Conservation (phyloP, 2,113 vertebrate genomes). For the Synodontis membranacea region DNA sequence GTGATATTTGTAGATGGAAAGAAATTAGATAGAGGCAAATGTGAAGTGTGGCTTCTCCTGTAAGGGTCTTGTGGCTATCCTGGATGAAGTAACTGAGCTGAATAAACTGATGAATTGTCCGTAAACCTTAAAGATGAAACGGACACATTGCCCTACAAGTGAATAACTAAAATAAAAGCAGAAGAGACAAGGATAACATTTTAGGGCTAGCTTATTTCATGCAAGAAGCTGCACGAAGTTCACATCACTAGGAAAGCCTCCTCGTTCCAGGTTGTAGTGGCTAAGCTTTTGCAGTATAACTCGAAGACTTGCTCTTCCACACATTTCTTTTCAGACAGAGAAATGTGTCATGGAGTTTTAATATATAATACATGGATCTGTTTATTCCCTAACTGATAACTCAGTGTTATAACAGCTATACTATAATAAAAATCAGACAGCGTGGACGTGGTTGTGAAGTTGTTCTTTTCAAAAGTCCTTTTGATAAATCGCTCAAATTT, state of each 20-base stretch:
- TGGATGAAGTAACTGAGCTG: background rate
- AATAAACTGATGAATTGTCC: background rate
- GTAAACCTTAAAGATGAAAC: background rate
- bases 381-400: background rate
- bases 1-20: background rate
- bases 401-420: background rate
- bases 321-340: background rate
- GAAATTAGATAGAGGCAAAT: background rate
- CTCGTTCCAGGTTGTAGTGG: background rate
- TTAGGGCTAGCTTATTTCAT: background rate
- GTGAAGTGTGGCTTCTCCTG: background rate
- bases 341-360: background rate
- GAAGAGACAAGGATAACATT: too few relatives aligned
- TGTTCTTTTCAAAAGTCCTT: background rate
- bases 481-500: background rate
- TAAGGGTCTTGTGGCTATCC: background rate
- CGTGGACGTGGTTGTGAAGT: background rate
- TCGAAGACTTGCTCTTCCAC: background rate
- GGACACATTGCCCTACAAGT: background rate
- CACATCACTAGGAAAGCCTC: background rate
- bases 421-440: background rate
- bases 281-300: background rate
- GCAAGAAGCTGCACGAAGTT: background rate
- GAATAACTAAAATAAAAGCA: background rate
- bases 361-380: too few relatives aligned